Evolutionary conservation across 1,140 invertebrate genomes (phyloP), one percentile per base, ranked within the genome.

Genomic region (Muscidifurax raptorellus): DNA sequence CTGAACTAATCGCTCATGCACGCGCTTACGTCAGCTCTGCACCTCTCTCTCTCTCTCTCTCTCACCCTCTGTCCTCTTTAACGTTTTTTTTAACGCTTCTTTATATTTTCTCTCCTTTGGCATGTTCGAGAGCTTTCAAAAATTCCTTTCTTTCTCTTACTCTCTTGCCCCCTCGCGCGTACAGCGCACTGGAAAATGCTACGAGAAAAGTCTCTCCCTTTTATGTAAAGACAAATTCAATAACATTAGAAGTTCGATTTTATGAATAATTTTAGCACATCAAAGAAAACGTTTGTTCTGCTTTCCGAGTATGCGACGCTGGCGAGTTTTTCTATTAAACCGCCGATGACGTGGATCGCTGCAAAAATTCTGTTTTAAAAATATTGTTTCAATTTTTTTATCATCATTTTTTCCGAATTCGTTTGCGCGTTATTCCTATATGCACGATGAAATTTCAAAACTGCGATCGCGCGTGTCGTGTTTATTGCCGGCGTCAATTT

Each of bases 211-310:
- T 25, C 5, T 72, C 44, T 82, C 4, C 59, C 22, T 22, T 18
- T 82, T 75, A 75, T 75, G 52, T 28, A 82, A 75, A 82, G 66
- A 30, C 13, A 67, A 75, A n/a, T 75, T 13, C 71, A 82, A 82
- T 82, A 28, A 52, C 32, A 82, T 76, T 76, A 82, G 69, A 82
- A 82, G 72, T 6, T 82, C 32, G 18, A 22, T 67, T 76, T 82
- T 76, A 76, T 82, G 81, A 75, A 76, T 67, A 82, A 76, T 76
- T 76, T 82, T 6, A 25, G 22, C 6, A 10, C 36, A 6, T 76
- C 32, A 76, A 82, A 74, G 59, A 67, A 15, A n/a, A 27, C 12
- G 32, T 76, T 76, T 76, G n/a, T 67, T 40, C 59, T 82, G 18
- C 10, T 76, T 66, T 66, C 5, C 47, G 15, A 44, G 28, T 52